phyloP scores from a whole-genome alignment of 1,140 invertebrate genomes.

The Neodiprion lecontei region DNA sequence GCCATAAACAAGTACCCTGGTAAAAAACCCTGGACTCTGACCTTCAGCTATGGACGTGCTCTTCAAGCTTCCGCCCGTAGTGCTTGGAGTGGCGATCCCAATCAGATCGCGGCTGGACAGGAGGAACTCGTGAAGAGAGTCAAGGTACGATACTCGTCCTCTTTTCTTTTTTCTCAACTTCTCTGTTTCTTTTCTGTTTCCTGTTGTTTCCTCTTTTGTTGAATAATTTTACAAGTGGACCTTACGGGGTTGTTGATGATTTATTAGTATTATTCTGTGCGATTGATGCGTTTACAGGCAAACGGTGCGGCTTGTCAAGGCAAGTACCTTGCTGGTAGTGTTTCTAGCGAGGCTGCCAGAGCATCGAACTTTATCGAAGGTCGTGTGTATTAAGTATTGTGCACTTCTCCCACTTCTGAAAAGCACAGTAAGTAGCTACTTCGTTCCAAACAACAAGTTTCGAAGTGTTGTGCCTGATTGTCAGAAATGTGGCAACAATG shows the following conservation, averaged over 20 bases:
- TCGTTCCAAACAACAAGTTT: no score
- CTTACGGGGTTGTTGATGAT: no score
- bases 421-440: conserved; percentile 20
- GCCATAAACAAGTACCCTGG: conserved; percentile 89
- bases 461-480: no score
- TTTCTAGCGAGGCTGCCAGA: conserved; percentile 72
- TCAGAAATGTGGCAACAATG: no score
- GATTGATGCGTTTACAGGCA: conserved; percentile 65
- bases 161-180: no score
- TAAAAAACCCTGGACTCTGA: conserved; percentile 93
- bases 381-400: conserved; percentile 75
- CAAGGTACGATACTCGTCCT: conserved; percentile 68
- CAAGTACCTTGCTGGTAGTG: conserved; percentile 80
- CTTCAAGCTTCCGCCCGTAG: conserved; percentile 90
- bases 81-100: conserved; percentile 91
- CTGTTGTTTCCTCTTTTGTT: no score
- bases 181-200: no score
- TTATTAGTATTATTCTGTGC: neutral
- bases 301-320: conserved; percentile 80
- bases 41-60: conserved; percentile 95
- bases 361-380: conserved; percentile 80
- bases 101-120: conserved; percentile 86
- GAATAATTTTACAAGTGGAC: no score
- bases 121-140: conserved; percentile 90
- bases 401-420: conserved; percentile 30